Percentiles rank a stretch among this genome's conserved stretches.
Conservation (phyloP, 2,888 invertebrate species). For the Pandemis corylana region DNA sequence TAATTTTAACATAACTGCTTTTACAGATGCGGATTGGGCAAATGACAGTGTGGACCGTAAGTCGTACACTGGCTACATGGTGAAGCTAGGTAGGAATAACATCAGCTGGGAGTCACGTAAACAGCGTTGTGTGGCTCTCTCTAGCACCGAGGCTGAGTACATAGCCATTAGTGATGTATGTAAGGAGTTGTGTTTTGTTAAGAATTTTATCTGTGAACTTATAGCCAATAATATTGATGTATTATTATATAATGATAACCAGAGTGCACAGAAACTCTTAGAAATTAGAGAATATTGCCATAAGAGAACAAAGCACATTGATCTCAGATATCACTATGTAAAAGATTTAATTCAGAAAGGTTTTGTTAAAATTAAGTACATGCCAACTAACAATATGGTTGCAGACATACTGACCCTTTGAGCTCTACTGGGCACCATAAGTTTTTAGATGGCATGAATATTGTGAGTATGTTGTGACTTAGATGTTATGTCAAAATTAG, state of each 20-base stretch:
- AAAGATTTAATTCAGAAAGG: not conserved
- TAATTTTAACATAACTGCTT: conserved; percentile 3
- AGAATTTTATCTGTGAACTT: not conserved
- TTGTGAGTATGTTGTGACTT: no score
- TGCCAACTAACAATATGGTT: not conserved
- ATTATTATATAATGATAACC: not conserved
- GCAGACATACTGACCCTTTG: not conserved
- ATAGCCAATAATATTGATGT: not conserved
- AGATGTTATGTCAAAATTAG: no score
- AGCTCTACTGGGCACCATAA: not conserved
- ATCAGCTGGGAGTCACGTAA: conserved; percentile 3
- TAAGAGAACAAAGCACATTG: not conserved
- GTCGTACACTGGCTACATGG: conserved; percentile 5
- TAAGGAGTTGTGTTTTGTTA: not conserved
- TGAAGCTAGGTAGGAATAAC: not conserved
- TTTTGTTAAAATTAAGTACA: not conserved
- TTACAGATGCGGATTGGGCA: conserved; percentile 4
- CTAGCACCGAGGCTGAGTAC: not conserved
- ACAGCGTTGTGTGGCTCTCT: not conserved
- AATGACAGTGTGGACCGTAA: not conserved
- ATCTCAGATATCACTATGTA: not conserved
- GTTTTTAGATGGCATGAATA: no score
- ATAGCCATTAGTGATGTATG: not conserved
- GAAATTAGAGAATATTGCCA: not conserved
- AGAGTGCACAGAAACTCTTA: not conserved